Percentiles rank a stretch among this genome's conserved stretches.
phyloP scores from a whole-genome alignment of 1,140 invertebrate species.

The Ceratoteleas bidentatus region DNA sequence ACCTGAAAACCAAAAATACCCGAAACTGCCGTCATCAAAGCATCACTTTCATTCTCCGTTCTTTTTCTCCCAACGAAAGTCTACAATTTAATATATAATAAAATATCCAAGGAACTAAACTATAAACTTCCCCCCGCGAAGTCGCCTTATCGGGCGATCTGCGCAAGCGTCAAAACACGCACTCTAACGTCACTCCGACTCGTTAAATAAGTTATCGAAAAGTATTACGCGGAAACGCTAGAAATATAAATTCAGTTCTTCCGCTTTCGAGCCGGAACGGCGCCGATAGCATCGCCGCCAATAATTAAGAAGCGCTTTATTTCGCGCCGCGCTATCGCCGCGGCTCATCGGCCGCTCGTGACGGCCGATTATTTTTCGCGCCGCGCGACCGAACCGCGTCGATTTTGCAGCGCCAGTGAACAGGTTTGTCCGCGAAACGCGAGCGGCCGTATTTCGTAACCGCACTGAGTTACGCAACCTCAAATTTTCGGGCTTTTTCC shows the following conservation, averaged over 20 bases:
- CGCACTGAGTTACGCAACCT: not conserved
- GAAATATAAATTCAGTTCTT: slow-evolving; percentile 18
- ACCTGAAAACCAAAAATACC: no score
- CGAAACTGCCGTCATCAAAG: no score
- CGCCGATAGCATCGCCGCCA: slow-evolving; percentile 14
- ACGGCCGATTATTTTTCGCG: slow-evolving; percentile 29
- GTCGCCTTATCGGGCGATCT: not conserved
- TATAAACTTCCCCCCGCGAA: no score
- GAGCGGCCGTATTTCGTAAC: slow-evolving; percentile 15
- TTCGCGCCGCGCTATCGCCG: slow-evolving; percentile 14
- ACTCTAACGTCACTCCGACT: not conserved
- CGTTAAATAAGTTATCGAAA: slow-evolving; percentile 19
- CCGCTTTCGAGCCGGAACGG: slow-evolving; percentile 15
- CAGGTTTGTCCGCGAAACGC: slow-evolving; percentile 30
- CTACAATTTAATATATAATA: no score
- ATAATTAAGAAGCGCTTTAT: slow-evolving; percentile 41
- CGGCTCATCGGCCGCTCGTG: slow-evolving; percentile 10
- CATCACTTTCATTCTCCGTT: no score
- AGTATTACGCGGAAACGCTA: slow-evolving; percentile 24
- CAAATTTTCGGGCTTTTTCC: slow-evolving; percentile 13
- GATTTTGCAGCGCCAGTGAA: slow-evolving; percentile 19
- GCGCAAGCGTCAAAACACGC: not conserved
- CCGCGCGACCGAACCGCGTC: slow-evolving; percentile 24
- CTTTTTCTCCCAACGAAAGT: no score
- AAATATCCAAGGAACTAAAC: no score